Evolutionary conservation across 2,113 vertebrate species (phyloP).

Genomic region (Mus musculus): GRCm39 chr2:89674001-89674500

Average conservation of each 20-base stretch:
- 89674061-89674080: not conserved
- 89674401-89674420: conserved; percentile 11
- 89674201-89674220: not conserved
- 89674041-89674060: not conserved
- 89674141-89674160: not conserved
- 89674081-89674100: not conserved
- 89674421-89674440: conserved; percentile 48
- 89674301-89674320: not conserved
- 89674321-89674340: not conserved
- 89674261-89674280: not conserved
- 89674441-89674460: conserved; percentile 77
- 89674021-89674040: not conserved
- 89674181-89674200: not conserved
- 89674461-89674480: conserved; percentile 78
- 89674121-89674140: not conserved
- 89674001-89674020: not conserved
- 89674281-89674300: not conserved
- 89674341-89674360: not conserved
- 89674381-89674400: not conserved
- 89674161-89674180: not conserved
- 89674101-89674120: not conserved
- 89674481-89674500: conserved; percentile 73
- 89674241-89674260: not conserved
- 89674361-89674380: not conserved
- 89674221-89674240: not conserved